Base-by-base conservation (phyloP, 2,113 vertebrate species). In the Nothocercus julius region DNA sequence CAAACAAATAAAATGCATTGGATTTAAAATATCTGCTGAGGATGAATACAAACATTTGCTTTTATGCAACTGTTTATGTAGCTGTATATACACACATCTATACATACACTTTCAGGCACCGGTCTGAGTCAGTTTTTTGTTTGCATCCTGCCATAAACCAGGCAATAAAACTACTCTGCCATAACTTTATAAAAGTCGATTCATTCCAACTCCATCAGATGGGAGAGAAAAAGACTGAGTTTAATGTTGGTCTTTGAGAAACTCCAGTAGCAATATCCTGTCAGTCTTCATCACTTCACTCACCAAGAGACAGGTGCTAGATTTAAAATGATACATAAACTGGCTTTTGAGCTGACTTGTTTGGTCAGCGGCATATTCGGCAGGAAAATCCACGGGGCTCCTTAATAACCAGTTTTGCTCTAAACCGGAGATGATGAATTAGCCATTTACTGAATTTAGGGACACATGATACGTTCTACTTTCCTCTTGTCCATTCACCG, bases 401-500 rank as follows among this genome's bases (percentile, higher is more conserved):
- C n/a, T 81, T 28, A 70, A 25, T 21, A 62, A 82, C 11, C 8
- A 63, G 40, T 70, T 91, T 40, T 80, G 2, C 8, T 69, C 5
- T 80, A 45, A 21, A 58, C 34, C 24, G 67, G 32, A 20, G 5
- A n/a, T 9, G 45, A 4, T 27, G 49, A 49, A 63, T 74, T 27
- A 88, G 15, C 40, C 21, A 53, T 44, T 67, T 3, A 1, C 11
- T 49, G 36, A 80, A 61, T 62, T 53, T 18, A 42, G 40, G 61
- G 72, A 49, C 5, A 16, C 0, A 0, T 66, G 42, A 59, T 7
- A 11, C 24, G 2, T 77, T 85, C 49, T 76, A 13, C 14, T 92
- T 81, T 59, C 22, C 18, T 7, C 20, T 28, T 82, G 44, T 44
- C 9, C 5, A 3, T 58, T 89, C 53, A 24, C 67, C 34, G 85